Conservation (phyloP, 1,140 invertebrate genomes). For the Luehdorfia chinensis region DNA sequence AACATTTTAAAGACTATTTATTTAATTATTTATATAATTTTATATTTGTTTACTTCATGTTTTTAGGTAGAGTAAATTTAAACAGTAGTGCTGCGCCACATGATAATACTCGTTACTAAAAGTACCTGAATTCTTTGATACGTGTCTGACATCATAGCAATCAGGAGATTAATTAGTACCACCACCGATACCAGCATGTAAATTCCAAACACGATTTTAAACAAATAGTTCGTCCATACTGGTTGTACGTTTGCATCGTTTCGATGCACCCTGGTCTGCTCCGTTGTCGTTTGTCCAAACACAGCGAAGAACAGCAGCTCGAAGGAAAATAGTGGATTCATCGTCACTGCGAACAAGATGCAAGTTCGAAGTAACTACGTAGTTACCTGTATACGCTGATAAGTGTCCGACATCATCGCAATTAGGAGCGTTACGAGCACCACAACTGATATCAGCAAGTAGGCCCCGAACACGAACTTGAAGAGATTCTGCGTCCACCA, state of each 20-base stretch:
- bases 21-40: no score
- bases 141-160: constrained; percentile 99
- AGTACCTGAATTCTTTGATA: constrained; percentile 97
- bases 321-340: constrained; percentile 93
- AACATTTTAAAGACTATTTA: no score
- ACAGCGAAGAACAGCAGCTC: constrained; percentile 99
- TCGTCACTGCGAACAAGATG: constrained; percentile 87
- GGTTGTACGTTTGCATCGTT: constrained; percentile 80
- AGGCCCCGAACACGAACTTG: constrained; percentile 94
- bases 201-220: constrained; percentile 91
- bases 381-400: constrained; percentile 95
- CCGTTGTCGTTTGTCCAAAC: constrained; percentile 97
- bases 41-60: no score
- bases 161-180: constrained; percentile 98
- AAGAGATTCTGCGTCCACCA: constrained; percentile 88
- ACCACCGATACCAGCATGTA: constrained; percentile 99
- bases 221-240: constrained; percentile 86
- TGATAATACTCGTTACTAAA: constrained; percentile 13
- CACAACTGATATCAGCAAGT: constrained; percentile 98
- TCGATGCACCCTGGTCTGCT: constrained; percentile 83
- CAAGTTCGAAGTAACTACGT: constrained; percentile 48
- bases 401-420: constrained; percentile 99
- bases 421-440: constrained; percentile 99
- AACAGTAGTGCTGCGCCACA: constrained; percentile 11
- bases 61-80: constrained; percentile 8